Evolutionary conservation across 2,888 invertebrate genomes (phyloP), one percentile per base, ranked within the genome.

Genomic region (Physocephala rufipes): DNA sequence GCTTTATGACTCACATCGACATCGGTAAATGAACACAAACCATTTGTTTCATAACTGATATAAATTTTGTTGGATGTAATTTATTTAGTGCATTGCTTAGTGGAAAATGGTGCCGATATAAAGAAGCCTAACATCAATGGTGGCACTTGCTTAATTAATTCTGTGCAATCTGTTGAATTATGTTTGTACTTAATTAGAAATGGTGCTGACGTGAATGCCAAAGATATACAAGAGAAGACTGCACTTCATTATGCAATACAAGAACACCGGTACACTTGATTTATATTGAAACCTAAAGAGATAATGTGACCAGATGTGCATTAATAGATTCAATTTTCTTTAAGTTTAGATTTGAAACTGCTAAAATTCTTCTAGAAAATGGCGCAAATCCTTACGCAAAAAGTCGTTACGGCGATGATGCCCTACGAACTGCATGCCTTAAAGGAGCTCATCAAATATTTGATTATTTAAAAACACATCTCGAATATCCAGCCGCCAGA

Each of bases 231-330:
- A 86, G 92, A 91, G 78, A 96, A 96, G 87, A 94, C 96, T 74
- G 96, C 96, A 70, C 88, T 96, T 80, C 96, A 96, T 88, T 96
- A 97, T 88, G 95, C 96, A n/a, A 93, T 96, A 79, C 92, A 92
- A 80, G 92, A 93, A 86, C 92, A 92, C 82, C 90, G 90, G 88
- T 88, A 76, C 16, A 15, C 12, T 12, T 45, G 45, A 45, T 15
- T 45, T 45, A 45, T 45, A 15, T 47, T 16, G 16, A 47, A 47
- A 47, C 12, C 16, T 1, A 47, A 16, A 1, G 16, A 15, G 47
- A 15, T 15, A 1, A 47, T 47, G 16, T 12, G 47, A n/a, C n/a
- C n/a, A n/a, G n/a, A n/a, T n/a, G n/a, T n/a, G 49, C 19, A 2
- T 7, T 49, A 49, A 19, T 19, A 49, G 16, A 16, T 45, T n/a